Base-by-base conservation (phyloP, 2,797 vertebrate genomes). In the Tarsius wallacei region DNA sequence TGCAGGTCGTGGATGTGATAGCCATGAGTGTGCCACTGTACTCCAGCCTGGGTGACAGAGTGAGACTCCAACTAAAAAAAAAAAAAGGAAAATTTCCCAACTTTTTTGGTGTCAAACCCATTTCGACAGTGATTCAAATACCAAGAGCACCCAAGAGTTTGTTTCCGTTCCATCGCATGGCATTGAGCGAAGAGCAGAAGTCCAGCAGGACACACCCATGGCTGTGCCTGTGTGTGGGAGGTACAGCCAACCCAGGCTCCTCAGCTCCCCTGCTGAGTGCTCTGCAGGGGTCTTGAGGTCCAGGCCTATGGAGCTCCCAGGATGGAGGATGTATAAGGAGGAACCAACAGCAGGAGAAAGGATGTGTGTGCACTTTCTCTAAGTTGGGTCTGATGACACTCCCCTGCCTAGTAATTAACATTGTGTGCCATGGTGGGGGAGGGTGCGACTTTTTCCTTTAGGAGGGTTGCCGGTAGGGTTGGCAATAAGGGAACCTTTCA, bases 111-210 rank as follows among this genome's bases (percentile, higher is more conserved):
- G 68, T 80, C 31, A 90, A 89, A 86, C 77, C 51, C 31, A 57
- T 91, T 96, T 90, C 91, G 61, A 91, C 76, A 90, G 33, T 70
- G 66, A 96, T 95, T 97, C 68, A 80, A 94, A 85, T 66, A 61
- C 77, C 61, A 83, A 86, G 87, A 95, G 16, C 70, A 90, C 91
- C 94, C 84, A 85, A 70, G 82, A 68, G 19, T 86, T 96, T 96
- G 63, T 93, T 96, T 96, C 96, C 73, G 89, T 88, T 90, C 82
- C 74, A 70, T 82, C 89, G 17, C 8, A 5, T 7, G 6, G 36
- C 53, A 90, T 94, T 87, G 87, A 53, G 36, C 28, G 57, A 89
- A 73, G 71, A 82, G 76, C 31, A 68, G 36, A 82, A 92, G 68
- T 90, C 91, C 71, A 86, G 91, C 19, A 55, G 83, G 89, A 82